phyloP scores from a whole-genome alignment of 2,888 invertebrate genomes.

The Cotesia congregata region DNA sequence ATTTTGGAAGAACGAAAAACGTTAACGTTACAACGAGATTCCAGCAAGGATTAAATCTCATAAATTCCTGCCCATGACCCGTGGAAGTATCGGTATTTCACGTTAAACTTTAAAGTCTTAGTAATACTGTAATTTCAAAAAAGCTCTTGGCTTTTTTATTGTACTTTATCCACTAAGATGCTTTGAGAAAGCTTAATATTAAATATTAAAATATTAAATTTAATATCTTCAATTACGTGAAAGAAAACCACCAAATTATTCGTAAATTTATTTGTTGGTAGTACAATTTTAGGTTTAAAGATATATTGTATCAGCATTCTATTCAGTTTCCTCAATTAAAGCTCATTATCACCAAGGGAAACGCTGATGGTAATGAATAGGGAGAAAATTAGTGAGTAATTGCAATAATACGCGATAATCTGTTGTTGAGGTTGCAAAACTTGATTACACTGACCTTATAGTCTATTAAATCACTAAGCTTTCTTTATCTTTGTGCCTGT shows the following conservation, averaged over 20 bases:
- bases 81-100: constrained; percentile 56
- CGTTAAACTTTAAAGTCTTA: constrained; percentile 33
- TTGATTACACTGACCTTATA: constrained; percentile 21
- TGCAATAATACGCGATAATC: constrained; percentile 22
- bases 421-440: constrained; percentile 21
- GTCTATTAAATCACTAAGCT: constrained; percentile 5
- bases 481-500: not conserved
- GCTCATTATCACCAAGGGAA: not conserved
- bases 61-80: constrained; percentile 56
- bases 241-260: not conserved
- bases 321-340: not conserved
- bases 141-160: not conserved
- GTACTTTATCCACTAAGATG: not conserved
- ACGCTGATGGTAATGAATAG: not conserved
- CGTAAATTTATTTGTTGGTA: not conserved
- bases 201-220: not conserved
- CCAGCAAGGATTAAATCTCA: constrained; percentile 61
- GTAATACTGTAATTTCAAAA: constrained; percentile 18
- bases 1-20: constrained; percentile 16
- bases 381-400: constrained; percentile 14
- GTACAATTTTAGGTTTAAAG: not conserved
- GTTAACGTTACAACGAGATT: constrained; percentile 44
- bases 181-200: not conserved
- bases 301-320: not conserved
- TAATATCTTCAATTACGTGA: not conserved